Conservation (phyloP, 2,797 vertebrate genomes). For the Galaxias olidus region DNA sequence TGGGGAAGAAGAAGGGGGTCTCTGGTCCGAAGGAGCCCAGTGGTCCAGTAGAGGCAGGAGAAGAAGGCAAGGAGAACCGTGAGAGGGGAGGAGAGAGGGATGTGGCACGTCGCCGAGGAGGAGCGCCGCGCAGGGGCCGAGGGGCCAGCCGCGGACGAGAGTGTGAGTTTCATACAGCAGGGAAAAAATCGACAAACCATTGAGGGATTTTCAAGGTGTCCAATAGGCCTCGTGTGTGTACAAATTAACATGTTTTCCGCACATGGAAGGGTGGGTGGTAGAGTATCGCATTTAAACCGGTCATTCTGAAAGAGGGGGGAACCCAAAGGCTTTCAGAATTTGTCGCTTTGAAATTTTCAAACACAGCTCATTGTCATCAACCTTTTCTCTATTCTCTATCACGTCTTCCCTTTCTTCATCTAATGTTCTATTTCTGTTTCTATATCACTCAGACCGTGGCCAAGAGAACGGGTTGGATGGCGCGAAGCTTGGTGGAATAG, state of each 20-base stretch:
- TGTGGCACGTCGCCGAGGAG: constrained; percentile 88
- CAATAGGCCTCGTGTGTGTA: no score
- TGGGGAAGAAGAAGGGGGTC: constrained; percentile 97
- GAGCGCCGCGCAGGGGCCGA: constrained; percentile 84
- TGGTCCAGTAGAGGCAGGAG: constrained; percentile 85
- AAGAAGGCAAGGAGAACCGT: constrained; percentile 94
- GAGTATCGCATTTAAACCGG: neutral
- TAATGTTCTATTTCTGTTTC: no score
- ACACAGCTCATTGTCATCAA: neutral
- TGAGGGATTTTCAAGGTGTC: no score
- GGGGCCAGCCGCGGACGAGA: constrained; percentile 93
- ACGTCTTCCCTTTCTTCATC: no score
- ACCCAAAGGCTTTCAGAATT: neutral
- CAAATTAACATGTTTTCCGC: no score
- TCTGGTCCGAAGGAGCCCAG: constrained; percentile 93
- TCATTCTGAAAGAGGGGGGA: neutral
- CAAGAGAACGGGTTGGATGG: constrained; percentile 97
- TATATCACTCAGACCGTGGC: constrained; percentile 82
- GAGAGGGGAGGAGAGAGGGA: constrained; percentile 89
- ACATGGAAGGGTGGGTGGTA: no score
- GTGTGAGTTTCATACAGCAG: constrained; percentile 75
- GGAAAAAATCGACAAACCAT: no score
- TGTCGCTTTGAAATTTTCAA: neutral
- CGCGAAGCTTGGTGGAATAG: constrained; percentile 81
- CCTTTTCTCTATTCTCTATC: no score